Evolutionary conservation across 2,113 vertebrate species (phyloP).

Genomic region (Eurypyga helias): DNA sequence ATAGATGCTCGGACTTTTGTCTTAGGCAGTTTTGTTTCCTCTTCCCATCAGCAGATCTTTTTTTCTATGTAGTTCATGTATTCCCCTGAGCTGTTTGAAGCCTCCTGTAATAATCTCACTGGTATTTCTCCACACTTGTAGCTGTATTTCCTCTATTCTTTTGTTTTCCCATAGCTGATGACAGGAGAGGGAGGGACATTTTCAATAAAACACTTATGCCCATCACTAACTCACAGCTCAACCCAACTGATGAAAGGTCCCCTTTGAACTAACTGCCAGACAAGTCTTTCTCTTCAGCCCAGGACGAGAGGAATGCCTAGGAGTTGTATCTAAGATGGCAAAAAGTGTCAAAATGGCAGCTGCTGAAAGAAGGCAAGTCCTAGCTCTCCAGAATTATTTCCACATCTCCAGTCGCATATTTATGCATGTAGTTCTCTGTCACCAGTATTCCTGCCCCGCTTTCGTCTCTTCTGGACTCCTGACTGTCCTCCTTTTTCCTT

Average conservation of each 20-base stretch:
- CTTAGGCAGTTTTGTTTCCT: not conserved
- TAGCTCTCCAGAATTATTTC: not conserved
- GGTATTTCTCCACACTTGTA: conserved; percentile 30
- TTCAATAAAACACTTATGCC: conserved; percentile 1
- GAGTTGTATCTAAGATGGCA: not conserved
- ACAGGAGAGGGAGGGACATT: conserved; percentile 25
- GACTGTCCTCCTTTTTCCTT: not conserved
- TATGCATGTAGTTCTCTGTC: not conserved
- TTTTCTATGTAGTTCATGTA: conserved; percentile 9
- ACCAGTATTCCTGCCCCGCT: not conserved
- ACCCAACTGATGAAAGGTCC: conserved; percentile 25
- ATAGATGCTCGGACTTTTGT: not conserved
- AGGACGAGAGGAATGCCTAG: not conserved
- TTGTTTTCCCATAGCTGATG: conserved; percentile 38
- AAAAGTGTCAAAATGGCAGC: not conserved
- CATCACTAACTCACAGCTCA: conserved; percentile 48
- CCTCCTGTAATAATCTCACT: conserved; percentile 26
- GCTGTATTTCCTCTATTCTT: conserved; percentile 39
- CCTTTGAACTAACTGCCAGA: conserved; percentile 30
- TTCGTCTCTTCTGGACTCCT: not conserved
- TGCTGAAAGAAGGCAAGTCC: conserved; percentile 7
- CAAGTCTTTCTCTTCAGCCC: not conserved
- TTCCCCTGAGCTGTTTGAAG: conserved; percentile 22
- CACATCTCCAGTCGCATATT: not conserved
- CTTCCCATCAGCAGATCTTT: not conserved